A percentile compares a stretch with the other conserved stretches of the same genome.
phyloP scores from a whole-genome alignment of 2,888 invertebrate species.

The Cephus pulcher region DNA sequence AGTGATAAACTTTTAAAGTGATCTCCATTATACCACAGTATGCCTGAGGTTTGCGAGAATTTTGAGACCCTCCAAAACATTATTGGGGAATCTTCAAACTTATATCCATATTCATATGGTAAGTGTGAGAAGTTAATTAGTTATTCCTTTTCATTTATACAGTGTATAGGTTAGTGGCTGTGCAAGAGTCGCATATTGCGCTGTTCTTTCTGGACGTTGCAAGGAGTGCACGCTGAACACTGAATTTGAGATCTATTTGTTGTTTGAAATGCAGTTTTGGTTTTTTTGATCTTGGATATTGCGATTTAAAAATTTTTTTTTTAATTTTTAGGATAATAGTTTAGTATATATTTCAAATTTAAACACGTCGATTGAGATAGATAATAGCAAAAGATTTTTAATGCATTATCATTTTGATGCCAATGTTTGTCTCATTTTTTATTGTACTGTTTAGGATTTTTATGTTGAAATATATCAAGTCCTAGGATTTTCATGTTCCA shows the following conservation, averaged over 20 bases:
- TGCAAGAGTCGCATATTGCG: not conserved
- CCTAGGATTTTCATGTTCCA: not conserved
- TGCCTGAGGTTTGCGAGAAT: constrained; percentile 19
- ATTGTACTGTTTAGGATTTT: too few species aligned
- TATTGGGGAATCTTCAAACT: constrained; percentile 4
- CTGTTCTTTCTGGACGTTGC: not conserved
- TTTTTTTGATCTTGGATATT: not conserved
- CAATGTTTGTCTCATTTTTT: too few species aligned
- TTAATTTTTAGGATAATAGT: not conserved
- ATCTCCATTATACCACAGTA: not conserved
- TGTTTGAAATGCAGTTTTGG: not conserved
- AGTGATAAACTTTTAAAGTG: not conserved
- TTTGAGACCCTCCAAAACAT: constrained; percentile 6
- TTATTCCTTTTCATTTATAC: not conserved
- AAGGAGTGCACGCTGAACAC: not conserved
- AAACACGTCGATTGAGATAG: not conserved
- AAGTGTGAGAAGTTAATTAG: not conserved
- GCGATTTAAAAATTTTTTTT: not conserved
- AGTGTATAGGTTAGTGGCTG: not conserved
- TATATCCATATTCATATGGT: constrained; percentile 7
- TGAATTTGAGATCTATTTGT: not conserved
- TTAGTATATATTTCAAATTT: not conserved
- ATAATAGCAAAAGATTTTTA: not conserved
- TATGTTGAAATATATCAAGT: not conserved
- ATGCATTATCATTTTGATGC: not conserved